phyloP scores from a whole-genome alignment of 2,888 invertebrate species.

The Chrysotoxum bicinctum region DNA sequence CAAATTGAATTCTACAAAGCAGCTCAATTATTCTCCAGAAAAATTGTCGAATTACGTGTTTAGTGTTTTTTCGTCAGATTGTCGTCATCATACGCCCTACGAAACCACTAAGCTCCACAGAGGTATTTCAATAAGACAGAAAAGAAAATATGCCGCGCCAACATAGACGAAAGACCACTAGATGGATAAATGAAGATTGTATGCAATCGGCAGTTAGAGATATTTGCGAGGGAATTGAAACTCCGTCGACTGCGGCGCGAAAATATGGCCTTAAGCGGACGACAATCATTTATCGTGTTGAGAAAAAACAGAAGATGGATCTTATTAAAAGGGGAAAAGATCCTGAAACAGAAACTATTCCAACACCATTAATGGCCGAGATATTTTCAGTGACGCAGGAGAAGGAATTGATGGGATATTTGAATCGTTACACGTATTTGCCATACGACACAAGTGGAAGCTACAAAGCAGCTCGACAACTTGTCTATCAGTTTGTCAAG shows the following conservation, averaged over 20 bases:
- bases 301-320: constrained; percentile 61
- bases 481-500: constrained; percentile 66
- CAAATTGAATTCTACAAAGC: constrained; percentile 2
- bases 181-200: constrained; percentile 65
- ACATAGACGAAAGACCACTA: constrained; percentile 58
- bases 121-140: background rate
- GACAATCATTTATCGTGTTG: constrained; percentile 67
- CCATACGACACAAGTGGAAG: constrained; percentile 66
- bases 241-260: constrained; percentile 63
- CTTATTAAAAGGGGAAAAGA: constrained; percentile 8
- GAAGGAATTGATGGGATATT: constrained; percentile 60
- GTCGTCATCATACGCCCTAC: constrained; percentile 17
- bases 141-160: constrained; percentile 58
- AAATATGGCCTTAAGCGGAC: constrained; percentile 66
- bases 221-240: constrained; percentile 53
- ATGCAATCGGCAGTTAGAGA: constrained; percentile 61
- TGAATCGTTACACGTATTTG: constrained; percentile 64
- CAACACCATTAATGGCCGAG: constrained; percentile 43
- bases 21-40: background rate
- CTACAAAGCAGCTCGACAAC: constrained; percentile 60
- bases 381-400: constrained; percentile 59
- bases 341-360: background rate
- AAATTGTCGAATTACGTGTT: constrained; percentile 43
- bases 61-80: constrained; percentile 43
- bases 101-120: background rate